A percentile compares a stretch with the other conserved stretches of the same genome.
phyloP scores from a whole-genome alignment of 1,140 invertebrate species.

The Helicoverpa zea region DNA sequence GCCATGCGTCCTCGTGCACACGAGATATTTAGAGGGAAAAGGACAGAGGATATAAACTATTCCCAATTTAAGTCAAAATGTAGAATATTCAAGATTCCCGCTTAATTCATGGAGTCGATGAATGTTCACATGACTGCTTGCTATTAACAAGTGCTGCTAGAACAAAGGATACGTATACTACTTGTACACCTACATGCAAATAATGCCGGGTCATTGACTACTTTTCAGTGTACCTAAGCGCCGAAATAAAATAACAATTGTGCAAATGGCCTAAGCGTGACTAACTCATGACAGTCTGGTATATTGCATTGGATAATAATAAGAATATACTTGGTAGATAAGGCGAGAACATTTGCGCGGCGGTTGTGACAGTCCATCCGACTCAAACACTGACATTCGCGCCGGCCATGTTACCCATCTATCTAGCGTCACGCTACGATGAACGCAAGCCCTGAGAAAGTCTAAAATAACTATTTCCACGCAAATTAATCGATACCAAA shows the following conservation, averaged over 20 bases:
- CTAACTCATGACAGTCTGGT: slow-evolving; percentile 50
- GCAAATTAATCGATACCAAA: slow-evolving; percentile 74
- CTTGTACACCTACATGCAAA: slow-evolving; percentile 76
- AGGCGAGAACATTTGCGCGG: slow-evolving; percentile 57
- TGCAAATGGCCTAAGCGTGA: slow-evolving; percentile 51
- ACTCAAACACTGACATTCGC: slow-evolving; percentile 77
- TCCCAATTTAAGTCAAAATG: slow-evolving; percentile 35
- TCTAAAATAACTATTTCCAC: slow-evolving; percentile 74
- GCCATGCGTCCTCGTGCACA: slow-evolving; percentile 59
- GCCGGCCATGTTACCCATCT: slow-evolving; percentile 82
- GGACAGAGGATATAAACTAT: slow-evolving; percentile 56
- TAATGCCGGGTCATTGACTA: slow-evolving; percentile 83
- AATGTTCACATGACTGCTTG: slow-evolving; percentile 38
- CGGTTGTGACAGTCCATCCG: slow-evolving; percentile 59
- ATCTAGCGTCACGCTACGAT: slow-evolving; percentile 82
- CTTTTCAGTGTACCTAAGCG: slow-evolving; percentile 54
- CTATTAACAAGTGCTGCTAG: slow-evolving; percentile 53
- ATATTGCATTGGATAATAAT: slow-evolving; percentile 54
- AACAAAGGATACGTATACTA: slow-evolving; percentile 74
- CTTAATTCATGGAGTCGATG: slow-evolving; percentile 47
- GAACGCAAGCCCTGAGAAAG: slow-evolving; percentile 75
- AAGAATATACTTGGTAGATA: slow-evolving; percentile 54
- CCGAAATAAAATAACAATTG: slow-evolving; percentile 64
- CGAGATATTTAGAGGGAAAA: slow-evolving; percentile 67
- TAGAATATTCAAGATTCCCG: slow-evolving; percentile 58